phyloP scores from a whole-genome alignment of 2,888 invertebrate genomes.

The Caenorhabditis japonica region DNA sequence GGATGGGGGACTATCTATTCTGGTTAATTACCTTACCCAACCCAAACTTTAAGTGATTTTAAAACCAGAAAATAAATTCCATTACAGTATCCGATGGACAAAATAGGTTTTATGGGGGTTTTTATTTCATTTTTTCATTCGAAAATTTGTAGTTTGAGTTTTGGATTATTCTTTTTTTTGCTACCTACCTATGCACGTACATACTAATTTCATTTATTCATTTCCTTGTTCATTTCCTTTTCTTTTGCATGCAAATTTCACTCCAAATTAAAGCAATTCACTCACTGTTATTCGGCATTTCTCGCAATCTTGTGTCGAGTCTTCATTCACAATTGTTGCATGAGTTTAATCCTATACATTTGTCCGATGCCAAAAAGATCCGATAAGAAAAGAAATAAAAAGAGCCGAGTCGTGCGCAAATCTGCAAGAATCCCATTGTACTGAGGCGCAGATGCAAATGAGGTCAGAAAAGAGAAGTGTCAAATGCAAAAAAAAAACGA shows the following conservation, averaged over 20 bases:
- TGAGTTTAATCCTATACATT: conserved; percentile 43
- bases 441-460: conserved; percentile 14
- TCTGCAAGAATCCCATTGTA: conserved; percentile 25
- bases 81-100: too few species aligned
- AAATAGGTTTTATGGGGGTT: too few species aligned
- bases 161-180: too few species aligned
- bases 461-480: neutral
- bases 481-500: neutral
- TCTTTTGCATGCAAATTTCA: too few species aligned
- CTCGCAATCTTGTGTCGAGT: conserved; percentile 8
- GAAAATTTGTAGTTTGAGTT: too few species aligned
- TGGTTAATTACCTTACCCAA: too few species aligned
- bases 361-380: conserved; percentile 11
- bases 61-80: too few species aligned
- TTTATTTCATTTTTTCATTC: too few species aligned
- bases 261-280: conserved; percentile 35
- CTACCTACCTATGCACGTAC: too few species aligned
- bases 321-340: conserved; percentile 44
- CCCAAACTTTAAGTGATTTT: too few species aligned
- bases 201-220: neutral
- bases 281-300: conserved; percentile 59
- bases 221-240: neutral
- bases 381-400: conserved; percentile 6
- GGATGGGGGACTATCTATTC: too few species aligned
- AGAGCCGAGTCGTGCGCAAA: conserved; percentile 2